Evolutionary conservation across 2,797 vertebrate genomes (phyloP).

Genomic region (Otus scops): DNA sequence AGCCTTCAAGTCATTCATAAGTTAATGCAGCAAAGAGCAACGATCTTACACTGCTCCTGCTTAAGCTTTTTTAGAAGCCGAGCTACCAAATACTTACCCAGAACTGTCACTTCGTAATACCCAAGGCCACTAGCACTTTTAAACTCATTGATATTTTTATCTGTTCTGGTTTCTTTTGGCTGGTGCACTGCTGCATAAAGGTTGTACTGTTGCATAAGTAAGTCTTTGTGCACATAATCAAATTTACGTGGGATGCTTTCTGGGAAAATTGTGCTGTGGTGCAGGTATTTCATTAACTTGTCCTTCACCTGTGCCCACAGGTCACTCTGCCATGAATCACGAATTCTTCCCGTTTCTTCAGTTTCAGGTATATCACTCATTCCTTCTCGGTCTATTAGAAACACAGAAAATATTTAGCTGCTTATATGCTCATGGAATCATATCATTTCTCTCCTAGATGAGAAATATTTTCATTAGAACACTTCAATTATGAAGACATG

Average conservation of each 20-base stretch:
- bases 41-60: not conserved
- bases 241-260: constrained; percentile 86
- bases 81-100: constrained; percentile 78
- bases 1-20: not conserved
- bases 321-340: constrained; percentile 82
- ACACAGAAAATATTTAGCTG: constrained; percentile 20
- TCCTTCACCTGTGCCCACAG: constrained; percentile 77
- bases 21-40: not conserved
- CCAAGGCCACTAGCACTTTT: constrained; percentile 71
- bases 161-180: constrained; percentile 31
- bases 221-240: constrained; percentile 73
- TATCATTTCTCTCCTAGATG: not conserved
- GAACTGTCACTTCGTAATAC: constrained; percentile 85
- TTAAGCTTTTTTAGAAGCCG: not conserved
- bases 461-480: not conserved
- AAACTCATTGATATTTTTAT: constrained; percentile 43
- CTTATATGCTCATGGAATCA: not conserved
- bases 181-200: constrained; percentile 80
- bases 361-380: not conserved
- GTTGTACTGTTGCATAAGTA: constrained; percentile 80
- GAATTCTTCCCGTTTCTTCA: constrained; percentile 15
- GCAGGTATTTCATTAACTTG: constrained; percentile 76
- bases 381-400: constrained; percentile 25
- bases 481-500: not conserved
- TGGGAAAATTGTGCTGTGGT: constrained; percentile 71